Evolutionary conservation across 2,888 invertebrate species (phyloP).

Genomic region (Frankliniella intonsa): DNA sequence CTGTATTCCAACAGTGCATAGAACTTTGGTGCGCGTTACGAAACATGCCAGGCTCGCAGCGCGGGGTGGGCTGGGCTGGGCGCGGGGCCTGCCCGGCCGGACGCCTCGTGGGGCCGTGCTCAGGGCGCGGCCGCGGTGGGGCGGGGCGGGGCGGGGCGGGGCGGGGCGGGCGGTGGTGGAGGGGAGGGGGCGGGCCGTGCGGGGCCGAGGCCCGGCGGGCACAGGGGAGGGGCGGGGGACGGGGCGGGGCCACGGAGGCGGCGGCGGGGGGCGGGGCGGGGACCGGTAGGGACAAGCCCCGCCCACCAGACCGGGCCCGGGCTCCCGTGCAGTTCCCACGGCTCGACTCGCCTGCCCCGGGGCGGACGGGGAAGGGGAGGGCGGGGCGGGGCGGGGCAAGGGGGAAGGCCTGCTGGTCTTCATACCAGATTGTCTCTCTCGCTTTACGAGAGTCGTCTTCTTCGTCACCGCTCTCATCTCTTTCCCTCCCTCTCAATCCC

Average conservation of each 20-base stretch:
- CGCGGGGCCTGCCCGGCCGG: neutral
- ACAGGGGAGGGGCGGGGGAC: neutral
- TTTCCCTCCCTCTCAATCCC: neutral
- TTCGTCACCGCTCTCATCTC: neutral
- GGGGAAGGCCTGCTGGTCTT: neutral
- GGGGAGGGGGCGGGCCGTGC: neutral
- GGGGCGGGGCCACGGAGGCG: neutral
- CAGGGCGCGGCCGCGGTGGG: neutral
- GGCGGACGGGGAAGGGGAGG: neutral
- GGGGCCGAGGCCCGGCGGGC: neutral
- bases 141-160: neutral
- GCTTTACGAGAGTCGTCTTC: neutral
- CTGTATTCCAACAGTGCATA: no score
- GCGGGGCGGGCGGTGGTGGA: neutral
- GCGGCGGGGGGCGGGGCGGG: constrained; percentile 49
- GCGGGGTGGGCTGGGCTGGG: neutral
- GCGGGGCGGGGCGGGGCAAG: neutral
- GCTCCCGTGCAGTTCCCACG: constrained; percentile 17
- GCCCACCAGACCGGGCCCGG: neutral
- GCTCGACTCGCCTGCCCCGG: neutral
- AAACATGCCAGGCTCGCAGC: neutral
- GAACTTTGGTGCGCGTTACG: neutral
- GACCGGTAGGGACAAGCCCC: constrained; percentile 43
- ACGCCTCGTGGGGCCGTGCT: neutral
- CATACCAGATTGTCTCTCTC: constrained; percentile 25